These are phyloP conservation scores for Mugil cephalus DNA, from an alignment of 2,113 vertebrate genomes.

Conservation along the genomic window DNA sequence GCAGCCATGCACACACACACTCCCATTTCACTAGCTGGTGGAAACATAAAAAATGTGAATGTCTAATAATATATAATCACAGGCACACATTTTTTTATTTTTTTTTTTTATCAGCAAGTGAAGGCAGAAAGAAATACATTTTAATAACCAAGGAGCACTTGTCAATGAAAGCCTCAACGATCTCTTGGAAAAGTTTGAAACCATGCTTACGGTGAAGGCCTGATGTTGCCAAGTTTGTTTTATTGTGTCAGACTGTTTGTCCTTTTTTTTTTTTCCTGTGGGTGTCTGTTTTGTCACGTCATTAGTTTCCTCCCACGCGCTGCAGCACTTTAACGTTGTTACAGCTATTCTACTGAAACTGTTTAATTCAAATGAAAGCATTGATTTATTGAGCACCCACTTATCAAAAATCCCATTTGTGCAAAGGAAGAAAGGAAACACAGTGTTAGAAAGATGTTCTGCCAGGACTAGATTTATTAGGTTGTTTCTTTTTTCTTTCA, in stretches of 20 bases:
- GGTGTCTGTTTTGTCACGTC: conserved; percentile 30
- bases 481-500: not conserved
- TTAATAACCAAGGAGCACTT: not conserved
- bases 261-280: conserved; percentile 3
- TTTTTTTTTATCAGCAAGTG: not conserved
- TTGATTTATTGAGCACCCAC: not conserved
- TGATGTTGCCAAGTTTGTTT: conserved; percentile 1
- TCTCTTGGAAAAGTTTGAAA: conserved; percentile 11
- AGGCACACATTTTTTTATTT: too few relatives aligned
- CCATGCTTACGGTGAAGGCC: conserved; percentile 4
- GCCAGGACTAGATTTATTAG: not conserved
- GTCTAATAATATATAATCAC: too few relatives aligned
- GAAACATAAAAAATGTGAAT: too few relatives aligned
- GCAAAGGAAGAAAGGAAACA: not conserved
- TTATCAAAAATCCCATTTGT: conserved; percentile 9
- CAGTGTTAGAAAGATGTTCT: not conserved
- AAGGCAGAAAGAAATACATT: not conserved
- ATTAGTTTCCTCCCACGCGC: conserved; percentile 24
- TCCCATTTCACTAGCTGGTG: too few relatives aligned
- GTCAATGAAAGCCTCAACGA: not conserved
- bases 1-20: too few relatives aligned
- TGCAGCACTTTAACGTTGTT: conserved; percentile 26
- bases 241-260: conserved; percentile 3
- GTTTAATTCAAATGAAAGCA: conserved; percentile 6
- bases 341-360: not conserved